phyloP scores from a whole-genome alignment of 2,888 invertebrate genomes.

The Cancer borealis region DNA sequence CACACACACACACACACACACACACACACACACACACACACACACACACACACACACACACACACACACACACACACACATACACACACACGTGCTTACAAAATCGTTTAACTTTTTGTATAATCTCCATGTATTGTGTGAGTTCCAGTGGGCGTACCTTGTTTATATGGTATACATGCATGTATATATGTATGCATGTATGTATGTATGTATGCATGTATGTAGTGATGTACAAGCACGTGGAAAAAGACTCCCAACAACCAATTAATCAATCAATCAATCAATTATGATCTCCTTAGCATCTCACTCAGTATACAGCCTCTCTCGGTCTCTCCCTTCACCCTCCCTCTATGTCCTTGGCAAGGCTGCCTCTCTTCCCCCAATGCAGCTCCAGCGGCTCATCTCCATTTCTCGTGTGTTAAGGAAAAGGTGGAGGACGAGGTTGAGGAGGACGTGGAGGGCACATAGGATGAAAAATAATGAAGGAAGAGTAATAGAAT shows the following conservation, averaged over 20 bases:
- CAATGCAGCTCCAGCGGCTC: background rate
- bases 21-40: background rate
- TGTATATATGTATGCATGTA: background rate
- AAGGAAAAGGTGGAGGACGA: background rate
- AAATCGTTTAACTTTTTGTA: background rate
- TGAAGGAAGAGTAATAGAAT: background rate
- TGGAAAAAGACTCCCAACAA: no score
- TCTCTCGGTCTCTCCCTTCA: background rate
- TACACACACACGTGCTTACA: background rate
- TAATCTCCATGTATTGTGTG: background rate
- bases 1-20: background rate
- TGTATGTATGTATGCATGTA: background rate
- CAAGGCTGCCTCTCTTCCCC: background rate
- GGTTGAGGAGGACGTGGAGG: background rate
- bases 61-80: conserved; percentile 7
- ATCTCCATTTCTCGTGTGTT: background rate
- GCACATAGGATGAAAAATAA: background rate
- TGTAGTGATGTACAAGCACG: background rate
- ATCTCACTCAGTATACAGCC: background rate
- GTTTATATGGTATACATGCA: background rate
- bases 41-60: conserved; percentile 15
- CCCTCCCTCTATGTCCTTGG: background rate
- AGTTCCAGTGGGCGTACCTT: background rate
- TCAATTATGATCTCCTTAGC: background rate
- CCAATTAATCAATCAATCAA: no score